phyloP scores from a whole-genome alignment of 1,140 invertebrate species.

The Orchestia grillus region DNA sequence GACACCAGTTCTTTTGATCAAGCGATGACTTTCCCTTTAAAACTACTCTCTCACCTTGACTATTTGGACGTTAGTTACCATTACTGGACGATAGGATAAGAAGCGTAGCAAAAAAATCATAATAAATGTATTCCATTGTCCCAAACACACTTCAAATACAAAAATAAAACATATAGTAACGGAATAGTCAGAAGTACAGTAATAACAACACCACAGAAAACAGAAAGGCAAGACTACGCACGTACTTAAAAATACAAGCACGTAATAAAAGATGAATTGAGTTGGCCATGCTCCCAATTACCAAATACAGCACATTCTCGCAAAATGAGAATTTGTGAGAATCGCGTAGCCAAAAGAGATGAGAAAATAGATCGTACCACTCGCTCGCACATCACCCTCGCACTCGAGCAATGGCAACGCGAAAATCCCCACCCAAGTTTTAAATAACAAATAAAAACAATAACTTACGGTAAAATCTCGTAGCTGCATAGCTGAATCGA shows the following conservation, averaged over 20 bases:
- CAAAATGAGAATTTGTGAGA: neutral
- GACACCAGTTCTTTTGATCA: neutral
- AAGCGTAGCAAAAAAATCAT: neutral
- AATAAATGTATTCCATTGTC: neutral
- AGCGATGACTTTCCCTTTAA: too few relatives aligned
- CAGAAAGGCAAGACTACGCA: neutral
- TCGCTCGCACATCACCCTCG: too few relatives aligned
- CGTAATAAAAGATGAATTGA: neutral
- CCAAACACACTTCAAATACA: neutral
- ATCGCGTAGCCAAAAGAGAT: neutral
- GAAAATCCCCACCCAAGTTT: neutral
- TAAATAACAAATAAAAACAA: neutral
- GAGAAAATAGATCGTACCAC: too few relatives aligned
- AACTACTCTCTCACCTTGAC: neutral
- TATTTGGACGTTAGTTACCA: neutral
- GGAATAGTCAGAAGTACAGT: neutral
- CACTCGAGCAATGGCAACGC: neutral
- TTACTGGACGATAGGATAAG: neutral
- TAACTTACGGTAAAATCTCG: neutral
- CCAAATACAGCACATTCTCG: neutral
- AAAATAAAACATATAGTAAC: neutral
- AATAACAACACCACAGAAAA: neutral
- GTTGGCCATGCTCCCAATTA: neutral
- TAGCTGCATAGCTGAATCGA: neutral
- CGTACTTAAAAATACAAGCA: neutral